Base-by-base conservation (phyloP, 2,113 vertebrate genomes). In the Pitta sordida region DNA sequence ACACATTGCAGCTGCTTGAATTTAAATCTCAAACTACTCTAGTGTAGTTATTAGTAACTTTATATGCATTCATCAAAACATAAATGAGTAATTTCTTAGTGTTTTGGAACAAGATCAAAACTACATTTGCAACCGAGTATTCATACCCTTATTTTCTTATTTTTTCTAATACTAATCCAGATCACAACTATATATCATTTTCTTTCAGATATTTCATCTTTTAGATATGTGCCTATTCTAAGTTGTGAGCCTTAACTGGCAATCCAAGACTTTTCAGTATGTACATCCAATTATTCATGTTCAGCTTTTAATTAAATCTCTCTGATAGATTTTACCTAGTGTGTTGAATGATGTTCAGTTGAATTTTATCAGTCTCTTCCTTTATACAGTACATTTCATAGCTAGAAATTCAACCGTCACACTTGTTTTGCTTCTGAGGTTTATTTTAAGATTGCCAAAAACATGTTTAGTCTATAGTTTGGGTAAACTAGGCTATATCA, bases 281-380 rank as follows among this genome's bases (percentile, higher is more conserved):
- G 32, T 83, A 77, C 13, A 88, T 88, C 7, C 15, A 37, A 67
- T 80, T 83, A 88, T 77, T 77, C 23, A 39, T 62, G n/a, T 91
- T 88, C 83, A 88, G 39, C 18, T 16, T 93, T 76, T 84, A 69
- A 93, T 91, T 88, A 78, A 68, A 92, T 78, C 36, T 86, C 20
- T 71, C 6, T 63, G 56, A 60, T 37, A 81, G 39, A 53, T 77
- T 94, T 93, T 88, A 74, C 23, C 6, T 19, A 48, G 6, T 67
- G 5, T 75, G n/a, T 18, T 88, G 36, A 77, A 81, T 83, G 71
- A 77, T 13, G 2, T 48, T 90, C 29, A 29, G 18, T 13, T 88
- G 27, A 86, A 93, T 83, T 77, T 88, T 51, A 51, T 86, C 68
- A 22, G 13, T 44, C 52, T 91, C n/a, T 39, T 91, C 13, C 22